Conservation (phyloP, 2,888 invertebrate species). For the Koerneria pararmatus region DNA sequence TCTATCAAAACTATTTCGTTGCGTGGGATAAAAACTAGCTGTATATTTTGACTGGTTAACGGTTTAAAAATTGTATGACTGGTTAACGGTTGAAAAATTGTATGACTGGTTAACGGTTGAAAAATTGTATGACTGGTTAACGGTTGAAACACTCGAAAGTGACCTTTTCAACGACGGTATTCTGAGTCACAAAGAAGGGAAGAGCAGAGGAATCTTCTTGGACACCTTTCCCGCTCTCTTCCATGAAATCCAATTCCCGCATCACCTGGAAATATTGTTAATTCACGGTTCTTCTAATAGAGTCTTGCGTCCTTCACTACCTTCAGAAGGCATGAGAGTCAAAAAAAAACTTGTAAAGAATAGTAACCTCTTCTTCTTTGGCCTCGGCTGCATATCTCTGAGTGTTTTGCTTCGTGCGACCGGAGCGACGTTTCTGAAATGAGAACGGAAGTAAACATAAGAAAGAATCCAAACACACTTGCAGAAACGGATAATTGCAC, state of each 20-base stretch:
- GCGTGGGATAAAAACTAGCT: no score
- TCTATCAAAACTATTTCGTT: no score
- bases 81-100: no score
- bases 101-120: not conserved
- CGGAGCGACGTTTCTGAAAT: constrained; percentile 61
- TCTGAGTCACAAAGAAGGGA: constrained; percentile 12
- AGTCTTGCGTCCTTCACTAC: no score
- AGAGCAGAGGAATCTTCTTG: not conserved
- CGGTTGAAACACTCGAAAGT: not conserved
- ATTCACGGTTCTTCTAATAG: no score
- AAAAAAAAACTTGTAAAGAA: no score
- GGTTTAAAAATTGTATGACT: no score
- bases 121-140: not conserved
- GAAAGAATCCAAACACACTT: no score
- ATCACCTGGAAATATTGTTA: constrained; percentile 7
- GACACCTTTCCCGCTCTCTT: constrained; percentile 1
- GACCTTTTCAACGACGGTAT: constrained; percentile 20
- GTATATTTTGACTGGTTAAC: no score
- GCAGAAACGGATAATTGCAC: no score
- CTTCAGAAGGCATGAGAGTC: no score
- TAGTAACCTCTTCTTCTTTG: constrained; percentile 5
- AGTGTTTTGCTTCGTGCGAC: constrained; percentile 33
- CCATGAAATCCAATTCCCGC: constrained; percentile 20
- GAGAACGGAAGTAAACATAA: not conserved
- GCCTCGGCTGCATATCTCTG: constrained; percentile 15